Conservation (phyloP, 2,888 invertebrate genomes). For the Pocota personata region DNA sequence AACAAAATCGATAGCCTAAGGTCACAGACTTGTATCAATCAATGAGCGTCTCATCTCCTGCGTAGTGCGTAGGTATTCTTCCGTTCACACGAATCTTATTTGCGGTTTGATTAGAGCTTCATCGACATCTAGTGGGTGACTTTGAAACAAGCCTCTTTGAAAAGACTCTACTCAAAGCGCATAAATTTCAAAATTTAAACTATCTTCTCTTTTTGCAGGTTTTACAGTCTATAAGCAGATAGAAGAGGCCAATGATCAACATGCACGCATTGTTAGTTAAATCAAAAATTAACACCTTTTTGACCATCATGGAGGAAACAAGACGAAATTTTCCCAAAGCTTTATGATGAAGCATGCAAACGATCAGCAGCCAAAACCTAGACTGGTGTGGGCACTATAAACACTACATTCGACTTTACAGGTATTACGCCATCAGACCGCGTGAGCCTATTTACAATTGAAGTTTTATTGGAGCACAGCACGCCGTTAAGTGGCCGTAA, state of each 20-base stretch:
- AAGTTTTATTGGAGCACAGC: conserved; percentile 30
- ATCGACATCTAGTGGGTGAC: conserved; percentile 4
- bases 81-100: not conserved
- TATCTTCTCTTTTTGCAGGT: not conserved
- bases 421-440: conserved; percentile 9
- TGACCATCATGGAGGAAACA: not conserved
- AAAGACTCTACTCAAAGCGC: not conserved
- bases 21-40: conserved; percentile 6
- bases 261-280: conserved; percentile 10
- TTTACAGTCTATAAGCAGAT: not conserved
- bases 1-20: conserved; percentile 18
- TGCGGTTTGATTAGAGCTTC: conserved; percentile 20
- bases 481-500: conserved; percentile 1
- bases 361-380: not conserved
- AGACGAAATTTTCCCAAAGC: not conserved
- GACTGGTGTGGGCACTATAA: conserved; percentile 1
- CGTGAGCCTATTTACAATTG: conserved; percentile 1
- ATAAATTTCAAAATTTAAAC: not conserved
- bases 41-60: not conserved
- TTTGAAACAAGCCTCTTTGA: not conserved
- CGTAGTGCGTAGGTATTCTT: not conserved
- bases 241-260: conserved; percentile 7
- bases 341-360: not conserved
- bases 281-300: conserved; percentile 39
- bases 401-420: not conserved